Conservation (phyloP, 2,113 vertebrate species). For the Ciconia boyciana region DNA sequence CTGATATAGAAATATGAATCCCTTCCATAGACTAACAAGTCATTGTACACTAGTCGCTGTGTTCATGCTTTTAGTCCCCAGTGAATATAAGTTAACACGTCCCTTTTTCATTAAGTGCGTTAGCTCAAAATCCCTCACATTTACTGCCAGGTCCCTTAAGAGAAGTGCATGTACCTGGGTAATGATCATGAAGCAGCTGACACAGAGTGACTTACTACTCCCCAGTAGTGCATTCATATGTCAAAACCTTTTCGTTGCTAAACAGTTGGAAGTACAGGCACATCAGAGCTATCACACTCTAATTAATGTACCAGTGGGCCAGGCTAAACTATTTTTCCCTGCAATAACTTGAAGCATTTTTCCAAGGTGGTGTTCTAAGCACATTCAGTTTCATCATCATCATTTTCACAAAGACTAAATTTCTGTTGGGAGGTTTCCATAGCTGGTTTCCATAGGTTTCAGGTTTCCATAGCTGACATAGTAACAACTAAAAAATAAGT, state of each 20-base stretch:
- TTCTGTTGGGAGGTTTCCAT: not conserved
- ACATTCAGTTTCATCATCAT: not conserved
- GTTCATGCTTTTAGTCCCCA: not conserved
- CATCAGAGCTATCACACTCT: not conserved
- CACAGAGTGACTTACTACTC: not conserved
- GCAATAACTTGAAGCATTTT: not conserved
- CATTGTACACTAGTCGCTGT: not conserved
- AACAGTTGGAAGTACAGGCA: not conserved
- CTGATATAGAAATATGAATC: rapidly evolving
- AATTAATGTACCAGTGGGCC: not conserved
- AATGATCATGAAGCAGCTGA: not conserved
- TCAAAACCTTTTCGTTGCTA: not conserved
- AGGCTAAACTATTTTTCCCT: not conserved
- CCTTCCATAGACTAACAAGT: not conserved
- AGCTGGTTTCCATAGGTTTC: not conserved
- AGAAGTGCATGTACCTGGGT: not conserved
- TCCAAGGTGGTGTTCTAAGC: not conserved
- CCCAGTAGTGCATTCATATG: not conserved
- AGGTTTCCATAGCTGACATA: not conserved
- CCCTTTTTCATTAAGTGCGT: not conserved
- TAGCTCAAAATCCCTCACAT: not conserved
- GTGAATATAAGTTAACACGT: not conserved
- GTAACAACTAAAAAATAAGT: not conserved
- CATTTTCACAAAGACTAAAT: not conserved
- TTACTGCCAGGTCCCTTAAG: not conserved